Evolutionary conservation across 2,888 invertebrate species (phyloP).

Genomic region (Nemurella pictetii): DNA sequence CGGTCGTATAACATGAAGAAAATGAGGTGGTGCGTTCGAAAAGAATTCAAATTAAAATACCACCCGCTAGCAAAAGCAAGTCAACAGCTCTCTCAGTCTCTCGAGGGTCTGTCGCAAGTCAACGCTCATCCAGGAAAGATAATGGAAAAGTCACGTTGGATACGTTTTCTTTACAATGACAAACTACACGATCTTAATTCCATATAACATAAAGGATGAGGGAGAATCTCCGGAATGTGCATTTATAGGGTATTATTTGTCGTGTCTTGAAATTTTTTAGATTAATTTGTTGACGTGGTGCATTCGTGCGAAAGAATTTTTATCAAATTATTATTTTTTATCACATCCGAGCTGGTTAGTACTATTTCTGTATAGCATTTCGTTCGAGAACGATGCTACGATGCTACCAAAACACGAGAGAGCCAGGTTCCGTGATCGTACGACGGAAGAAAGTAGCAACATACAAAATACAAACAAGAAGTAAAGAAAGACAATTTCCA

Average conservation of each 20-base stretch:
- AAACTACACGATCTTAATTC: conserved; percentile 14
- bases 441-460: neutral
- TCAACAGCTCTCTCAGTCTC: neutral
- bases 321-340: neutral
- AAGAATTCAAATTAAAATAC: conserved; percentile 41
- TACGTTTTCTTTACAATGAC: neutral
- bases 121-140: neutral
- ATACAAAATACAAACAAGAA: neutral
- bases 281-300: neutral
- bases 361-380: too few species aligned
- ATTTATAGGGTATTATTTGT: neutral
- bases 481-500: neutral
- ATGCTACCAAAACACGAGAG: too few species aligned
- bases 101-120: neutral
- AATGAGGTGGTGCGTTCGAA: conserved; percentile 1
- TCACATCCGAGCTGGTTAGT: neutral
- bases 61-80: neutral
- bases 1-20: too few species aligned
- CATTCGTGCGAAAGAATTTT: neutral
- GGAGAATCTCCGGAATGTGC: neutral
- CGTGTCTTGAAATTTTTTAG: neutral
- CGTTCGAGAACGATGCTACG: too few species aligned
- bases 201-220: neutral
- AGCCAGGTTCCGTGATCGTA: neutral
- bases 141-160: conserved; percentile 5